Percentiles rank a stretch among this genome's conserved stretches.
These are phyloP conservation scores for Thunnus maccoyii DNA, from an alignment of 2,113 vertebrate genomes.

Conservation along the genomic window DNA sequence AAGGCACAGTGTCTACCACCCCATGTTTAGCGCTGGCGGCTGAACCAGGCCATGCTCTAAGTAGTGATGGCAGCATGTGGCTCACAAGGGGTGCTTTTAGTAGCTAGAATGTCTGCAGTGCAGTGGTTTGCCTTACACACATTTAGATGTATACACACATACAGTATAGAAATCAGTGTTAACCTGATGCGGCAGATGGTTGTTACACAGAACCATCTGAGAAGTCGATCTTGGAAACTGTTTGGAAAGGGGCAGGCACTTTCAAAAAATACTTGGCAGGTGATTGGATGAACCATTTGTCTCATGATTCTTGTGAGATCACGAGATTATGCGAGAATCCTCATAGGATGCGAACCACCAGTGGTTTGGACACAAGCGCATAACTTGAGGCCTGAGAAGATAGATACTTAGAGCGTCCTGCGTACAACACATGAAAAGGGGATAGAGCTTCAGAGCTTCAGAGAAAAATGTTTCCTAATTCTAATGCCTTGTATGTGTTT, in stretches of 20 bases:
- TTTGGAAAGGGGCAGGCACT: too few species aligned
- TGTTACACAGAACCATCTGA: too few species aligned
- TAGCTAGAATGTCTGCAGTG: conserved; percentile 43
- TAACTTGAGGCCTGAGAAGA: too few species aligned
- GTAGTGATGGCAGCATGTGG: conserved; percentile 71
- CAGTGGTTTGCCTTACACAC: conserved; percentile 38
- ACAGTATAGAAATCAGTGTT: neutral
- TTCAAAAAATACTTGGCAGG: too few species aligned
- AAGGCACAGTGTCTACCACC: conserved; percentile 68
- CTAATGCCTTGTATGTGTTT: neutral
- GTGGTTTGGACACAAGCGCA: too few species aligned
- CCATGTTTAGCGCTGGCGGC: conserved; percentile 62
- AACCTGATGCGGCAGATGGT: too few species aligned
- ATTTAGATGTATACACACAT: neutral
- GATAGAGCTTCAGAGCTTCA: neutral
- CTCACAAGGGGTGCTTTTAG: conserved; percentile 55
- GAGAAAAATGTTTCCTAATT: neutral
- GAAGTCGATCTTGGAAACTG: too few species aligned
- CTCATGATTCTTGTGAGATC: too few species aligned
- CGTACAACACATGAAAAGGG: neutral
- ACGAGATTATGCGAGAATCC: too few species aligned
- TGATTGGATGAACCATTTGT: too few species aligned
- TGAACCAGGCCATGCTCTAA: conserved; percentile 63
- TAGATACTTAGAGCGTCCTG: too few species aligned
- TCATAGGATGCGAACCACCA: too few species aligned